Evolutionary conservation across 2,888 invertebrate genomes (phyloP).

Genomic region (Emmelina monodactyla): DNA sequence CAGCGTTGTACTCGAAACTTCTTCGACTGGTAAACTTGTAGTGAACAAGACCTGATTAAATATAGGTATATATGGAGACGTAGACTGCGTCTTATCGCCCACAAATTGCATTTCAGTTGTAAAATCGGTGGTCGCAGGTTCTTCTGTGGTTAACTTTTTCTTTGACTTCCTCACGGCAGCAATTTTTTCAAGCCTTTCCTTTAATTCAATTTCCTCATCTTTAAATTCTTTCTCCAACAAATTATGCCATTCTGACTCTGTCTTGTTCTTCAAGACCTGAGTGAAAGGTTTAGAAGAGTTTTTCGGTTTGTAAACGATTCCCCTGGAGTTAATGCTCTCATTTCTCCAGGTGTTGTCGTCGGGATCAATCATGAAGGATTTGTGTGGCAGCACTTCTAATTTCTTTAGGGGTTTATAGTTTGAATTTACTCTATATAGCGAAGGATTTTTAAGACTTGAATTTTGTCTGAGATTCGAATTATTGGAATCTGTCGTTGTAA

Average conservation of each 20-base stretch:
- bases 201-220: slow-evolving; percentile 36
- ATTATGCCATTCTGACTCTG: slow-evolving; percentile 39
- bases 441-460: neutral
- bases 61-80: too few species aligned
- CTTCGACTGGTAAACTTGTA: neutral
- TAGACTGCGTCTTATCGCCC: too few species aligned
- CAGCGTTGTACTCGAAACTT: neutral
- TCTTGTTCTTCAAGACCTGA: slow-evolving; percentile 51
- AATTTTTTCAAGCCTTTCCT: slow-evolving; percentile 46
- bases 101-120: neutral
- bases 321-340: slow-evolving; percentile 51
- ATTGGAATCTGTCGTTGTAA: neutral
- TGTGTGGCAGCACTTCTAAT: slow-evolving; percentile 42
- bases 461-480: neutral
- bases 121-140: too few species aligned
- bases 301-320: slow-evolving; percentile 56
- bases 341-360: slow-evolving; percentile 60
- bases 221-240: slow-evolving; percentile 31
- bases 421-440: slow-evolving; percentile 34
- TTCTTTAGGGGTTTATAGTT: slow-evolving; percentile 52
- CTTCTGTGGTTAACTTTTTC: slow-evolving; percentile 34
- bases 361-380: slow-evolving; percentile 41
- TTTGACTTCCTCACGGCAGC: slow-evolving; percentile 46
- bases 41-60: too few species aligned
- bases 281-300: slow-evolving; percentile 53